A percentile compares a stretch with the other conserved stretches of the same genome.
phyloP scores from a whole-genome alignment of 2,888 invertebrate genomes.

The Anoplius nigerrimus region DNA sequence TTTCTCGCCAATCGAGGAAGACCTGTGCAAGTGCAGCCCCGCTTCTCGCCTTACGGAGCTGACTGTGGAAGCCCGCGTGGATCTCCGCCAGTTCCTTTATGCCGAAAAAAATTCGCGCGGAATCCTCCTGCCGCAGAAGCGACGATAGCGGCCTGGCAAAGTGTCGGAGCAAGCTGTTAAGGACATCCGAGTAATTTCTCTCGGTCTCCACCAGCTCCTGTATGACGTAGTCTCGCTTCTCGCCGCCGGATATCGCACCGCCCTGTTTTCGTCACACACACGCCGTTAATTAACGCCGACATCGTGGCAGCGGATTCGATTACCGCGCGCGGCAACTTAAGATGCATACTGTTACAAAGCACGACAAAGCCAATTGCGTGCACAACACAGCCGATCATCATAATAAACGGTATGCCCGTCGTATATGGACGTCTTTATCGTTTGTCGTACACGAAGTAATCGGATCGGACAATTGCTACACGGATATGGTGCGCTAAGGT shows the following conservation, averaged over 20 bases:
- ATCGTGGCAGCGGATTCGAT: too few species aligned
- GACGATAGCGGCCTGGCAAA: conserved; percentile 87
- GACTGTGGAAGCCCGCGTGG: conserved; percentile 89
- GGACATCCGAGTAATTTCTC: conserved; percentile 95
- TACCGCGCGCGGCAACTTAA: too few species aligned
- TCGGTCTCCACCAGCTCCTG: conserved; percentile 97
- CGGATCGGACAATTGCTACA: too few species aligned
- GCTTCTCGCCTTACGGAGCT: conserved; percentile 85
- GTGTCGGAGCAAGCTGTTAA: conserved; percentile 87
- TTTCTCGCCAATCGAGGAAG: conserved; percentile 93
- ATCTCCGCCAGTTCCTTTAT: conserved; percentile 92
- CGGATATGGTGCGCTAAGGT: neutral
- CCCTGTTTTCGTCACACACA: conserved; percentile 51
- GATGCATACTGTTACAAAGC: conserved; percentile 18
- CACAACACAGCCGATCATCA: neutral
- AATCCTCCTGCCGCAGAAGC: conserved; percentile 84
- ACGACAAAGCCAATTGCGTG: conserved; percentile 11
- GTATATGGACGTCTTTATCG: too few species aligned
- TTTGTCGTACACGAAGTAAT: too few species aligned
- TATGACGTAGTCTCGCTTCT: conserved; percentile 95
- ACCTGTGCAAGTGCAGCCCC: conserved; percentile 80
- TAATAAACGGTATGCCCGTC: neutral
- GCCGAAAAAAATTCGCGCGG: conserved; percentile 90
- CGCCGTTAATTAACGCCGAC: conserved; percentile 6
- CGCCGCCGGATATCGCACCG: conserved; percentile 74